These are phyloP conservation scores for Microplitis demolitor DNA, from an alignment of 1,140 invertebrate species.

Conservation along the genomic window DNA sequence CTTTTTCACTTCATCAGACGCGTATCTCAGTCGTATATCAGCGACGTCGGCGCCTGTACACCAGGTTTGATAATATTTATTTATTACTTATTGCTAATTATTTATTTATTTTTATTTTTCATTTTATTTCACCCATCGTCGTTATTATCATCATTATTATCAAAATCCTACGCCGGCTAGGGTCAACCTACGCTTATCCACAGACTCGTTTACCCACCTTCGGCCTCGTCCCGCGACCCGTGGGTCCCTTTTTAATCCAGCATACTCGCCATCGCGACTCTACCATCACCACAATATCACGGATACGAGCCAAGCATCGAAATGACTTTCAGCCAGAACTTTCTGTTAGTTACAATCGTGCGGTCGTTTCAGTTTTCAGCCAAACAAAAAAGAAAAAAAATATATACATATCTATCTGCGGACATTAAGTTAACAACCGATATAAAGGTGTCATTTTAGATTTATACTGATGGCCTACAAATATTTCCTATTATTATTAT, in stretches of 20 bases:
- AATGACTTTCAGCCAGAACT: constrained; percentile 31
- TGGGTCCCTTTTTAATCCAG: constrained; percentile 20
- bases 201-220: constrained; percentile 60
- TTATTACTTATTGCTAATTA: neutral
- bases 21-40: too few relatives aligned
- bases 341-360: constrained; percentile 33
- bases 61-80: neutral
- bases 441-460: neutral
- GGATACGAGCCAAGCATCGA: constrained; percentile 4
- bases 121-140: neutral
- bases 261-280: constrained; percentile 4
- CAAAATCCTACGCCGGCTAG: constrained; percentile 42
- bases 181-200: constrained; percentile 43
- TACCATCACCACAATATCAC: constrained; percentile 22
- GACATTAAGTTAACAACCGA: too few relatives aligned
- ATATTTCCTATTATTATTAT: too few relatives aligned
- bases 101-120: neutral
- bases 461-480: neutral
- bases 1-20: neutral
- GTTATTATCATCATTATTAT: neutral
- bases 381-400: neutral
- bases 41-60: too few relatives aligned
- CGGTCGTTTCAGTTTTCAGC: constrained; percentile 21
- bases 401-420: too few relatives aligned
- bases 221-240: constrained; percentile 47